These are phyloP conservation scores for Streblospio benedicti DNA, from an alignment of 1,140 invertebrate species.

Conservation along the genomic window DNA sequence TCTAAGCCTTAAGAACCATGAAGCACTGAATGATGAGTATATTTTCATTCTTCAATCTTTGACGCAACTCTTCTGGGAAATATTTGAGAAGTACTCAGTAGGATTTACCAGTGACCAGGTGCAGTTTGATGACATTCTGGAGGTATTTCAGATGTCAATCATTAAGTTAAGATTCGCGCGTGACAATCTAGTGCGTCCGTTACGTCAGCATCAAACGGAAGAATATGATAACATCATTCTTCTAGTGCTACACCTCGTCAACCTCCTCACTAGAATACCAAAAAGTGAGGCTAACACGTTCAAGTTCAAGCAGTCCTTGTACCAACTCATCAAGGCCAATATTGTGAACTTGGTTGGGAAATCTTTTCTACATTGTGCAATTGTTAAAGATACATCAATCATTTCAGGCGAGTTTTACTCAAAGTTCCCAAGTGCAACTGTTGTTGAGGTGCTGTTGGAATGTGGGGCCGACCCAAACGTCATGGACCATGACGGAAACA, in stretches of 20 bases:
- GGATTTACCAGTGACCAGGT: too few relatives aligned
- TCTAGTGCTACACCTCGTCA: slow-evolving; percentile 1
- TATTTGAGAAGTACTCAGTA: background rate
- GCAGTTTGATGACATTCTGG: too few relatives aligned
- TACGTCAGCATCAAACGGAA: too few relatives aligned
- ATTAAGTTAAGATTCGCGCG: too few relatives aligned
- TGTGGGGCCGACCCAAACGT: background rate
- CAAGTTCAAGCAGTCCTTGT: background rate
- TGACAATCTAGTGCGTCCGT: too few relatives aligned
- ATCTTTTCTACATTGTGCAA: slow-evolving; percentile 1
- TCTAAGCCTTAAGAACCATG: background rate
- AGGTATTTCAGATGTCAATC: too few relatives aligned
- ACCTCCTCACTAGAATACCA: background rate
- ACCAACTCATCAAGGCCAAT: background rate
- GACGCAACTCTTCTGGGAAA: background rate
- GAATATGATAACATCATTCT: too few relatives aligned
- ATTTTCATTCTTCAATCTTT: slow-evolving; percentile 1
- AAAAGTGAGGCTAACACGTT: background rate
- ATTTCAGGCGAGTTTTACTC: slow-evolving; percentile 1
- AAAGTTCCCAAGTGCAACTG: background rate
- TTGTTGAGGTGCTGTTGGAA: background rate
- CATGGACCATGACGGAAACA: background rate
- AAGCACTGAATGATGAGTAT: background rate
- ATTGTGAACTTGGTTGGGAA: background rate
- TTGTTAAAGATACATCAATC: background rate